Percentiles rank a stretch among this genome's conserved stretches.
phyloP scores from a whole-genome alignment of 1,140 invertebrate genomes.

The Tribolium castaneum region DNA sequence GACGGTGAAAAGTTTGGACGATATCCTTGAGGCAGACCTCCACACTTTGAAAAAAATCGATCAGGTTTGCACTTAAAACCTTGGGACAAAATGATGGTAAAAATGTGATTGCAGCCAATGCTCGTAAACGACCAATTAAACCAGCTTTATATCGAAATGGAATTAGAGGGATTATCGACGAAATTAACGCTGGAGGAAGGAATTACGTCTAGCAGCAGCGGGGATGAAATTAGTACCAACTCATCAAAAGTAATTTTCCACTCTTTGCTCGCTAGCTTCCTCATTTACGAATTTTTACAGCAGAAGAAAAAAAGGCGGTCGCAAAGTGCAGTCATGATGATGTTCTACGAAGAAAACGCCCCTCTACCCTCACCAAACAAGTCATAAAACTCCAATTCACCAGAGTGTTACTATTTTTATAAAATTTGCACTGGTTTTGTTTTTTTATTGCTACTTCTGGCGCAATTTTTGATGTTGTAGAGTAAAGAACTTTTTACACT shows the following conservation, averaged over 20 bases:
- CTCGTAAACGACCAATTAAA: constrained; percentile 79
- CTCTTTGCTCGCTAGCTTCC: not conserved
- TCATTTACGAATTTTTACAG: constrained; percentile 45
- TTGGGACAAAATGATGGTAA: constrained; percentile 6
- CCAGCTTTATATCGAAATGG: constrained; percentile 78
- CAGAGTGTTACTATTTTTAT: constrained; percentile 23
- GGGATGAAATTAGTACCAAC: constrained; percentile 63
- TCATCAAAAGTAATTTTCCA: constrained; percentile 52
- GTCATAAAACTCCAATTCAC: constrained; percentile 6
- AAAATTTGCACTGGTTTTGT: constrained; percentile 7
- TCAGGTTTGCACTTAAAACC: constrained; percentile 64
- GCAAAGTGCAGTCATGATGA: constrained; percentile 70
- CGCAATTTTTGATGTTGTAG: constrained; percentile 18
- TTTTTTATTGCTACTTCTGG: not conserved
- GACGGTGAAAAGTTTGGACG: constrained; percentile 69
- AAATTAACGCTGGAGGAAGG: constrained; percentile 73
- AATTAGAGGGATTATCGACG: constrained; percentile 71
- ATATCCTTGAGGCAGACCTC: constrained; percentile 73
- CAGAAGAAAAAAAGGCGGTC: constrained; percentile 64
- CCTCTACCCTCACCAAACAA: constrained; percentile 66
- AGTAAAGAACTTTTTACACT: constrained; percentile 19
- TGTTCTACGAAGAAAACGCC: constrained; percentile 73
- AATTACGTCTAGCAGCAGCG: constrained; percentile 71
- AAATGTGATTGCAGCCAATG: constrained; percentile 67
- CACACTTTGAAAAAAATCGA: constrained; percentile 69